Conservation (phyloP, 1,140 invertebrate genomes). For the Drosophila pseudoobscura region DNA sequence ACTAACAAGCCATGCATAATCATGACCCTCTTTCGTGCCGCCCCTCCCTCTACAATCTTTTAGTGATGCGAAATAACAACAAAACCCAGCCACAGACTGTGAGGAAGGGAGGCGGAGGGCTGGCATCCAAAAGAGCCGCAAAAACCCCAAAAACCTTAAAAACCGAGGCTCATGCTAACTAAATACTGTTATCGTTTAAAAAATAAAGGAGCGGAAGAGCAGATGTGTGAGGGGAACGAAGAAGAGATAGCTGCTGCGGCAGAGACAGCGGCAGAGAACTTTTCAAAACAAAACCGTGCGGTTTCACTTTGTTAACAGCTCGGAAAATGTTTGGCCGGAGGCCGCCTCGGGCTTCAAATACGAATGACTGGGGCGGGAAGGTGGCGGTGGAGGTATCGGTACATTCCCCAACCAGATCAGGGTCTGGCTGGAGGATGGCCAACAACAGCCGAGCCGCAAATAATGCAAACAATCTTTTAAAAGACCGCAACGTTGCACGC, state of each 20-base stretch:
- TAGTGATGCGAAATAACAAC: slow-evolving; percentile 43
- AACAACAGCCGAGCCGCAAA: slow-evolving; percentile 65
- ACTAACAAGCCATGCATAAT: slow-evolving; percentile 28
- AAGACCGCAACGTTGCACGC: slow-evolving; percentile 77
- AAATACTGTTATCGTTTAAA: slow-evolving; percentile 76
- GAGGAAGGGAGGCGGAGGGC: background rate
- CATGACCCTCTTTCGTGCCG: background rate
- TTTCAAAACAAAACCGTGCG: slow-evolving; percentile 78
- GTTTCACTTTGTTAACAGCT: slow-evolving; percentile 82
- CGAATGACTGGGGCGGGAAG: background rate
- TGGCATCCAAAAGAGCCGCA: slow-evolving; percentile 38
- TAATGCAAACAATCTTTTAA: slow-evolving; percentile 82
- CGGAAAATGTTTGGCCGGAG: slow-evolving; percentile 65
- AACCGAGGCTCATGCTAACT: slow-evolving; percentile 73
- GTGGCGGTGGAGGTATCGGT: slow-evolving; percentile 3
- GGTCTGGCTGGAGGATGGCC: slow-evolving; percentile 8
- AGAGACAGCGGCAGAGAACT: slow-evolving; percentile 25
- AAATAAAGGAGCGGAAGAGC: slow-evolving; percentile 29
- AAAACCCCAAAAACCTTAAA: slow-evolving; percentile 57
- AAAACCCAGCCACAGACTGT: slow-evolving; percentile 1
- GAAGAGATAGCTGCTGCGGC: too few relatives aligned
- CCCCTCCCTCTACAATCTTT: slow-evolving; percentile 11
- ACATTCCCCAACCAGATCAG: background rate
- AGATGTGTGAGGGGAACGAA: background rate
- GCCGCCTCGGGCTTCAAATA: slow-evolving; percentile 47